A percentile compares a stretch with the other conserved stretches of the same genome.
phyloP scores from a whole-genome alignment of 2,888 invertebrate species.

The Macaria liturata region DNA sequence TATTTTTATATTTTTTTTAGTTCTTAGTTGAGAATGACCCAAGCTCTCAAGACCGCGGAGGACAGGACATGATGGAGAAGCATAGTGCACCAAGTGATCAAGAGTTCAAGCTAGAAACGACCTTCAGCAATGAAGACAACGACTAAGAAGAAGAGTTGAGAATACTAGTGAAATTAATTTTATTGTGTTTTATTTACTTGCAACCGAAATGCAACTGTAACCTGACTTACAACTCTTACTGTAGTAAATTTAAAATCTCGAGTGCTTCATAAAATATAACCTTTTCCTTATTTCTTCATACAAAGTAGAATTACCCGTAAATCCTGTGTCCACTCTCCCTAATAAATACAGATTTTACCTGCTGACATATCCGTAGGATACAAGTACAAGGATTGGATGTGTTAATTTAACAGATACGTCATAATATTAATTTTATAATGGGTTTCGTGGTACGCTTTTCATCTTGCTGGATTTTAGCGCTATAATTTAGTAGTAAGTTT shows the following conservation, averaged over 20 bases:
- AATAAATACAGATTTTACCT: constrained; percentile 18
- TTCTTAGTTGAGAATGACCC: neutral
- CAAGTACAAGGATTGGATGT: neutral
- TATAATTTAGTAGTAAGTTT: no score
- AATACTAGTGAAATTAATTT: neutral
- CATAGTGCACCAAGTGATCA: no score
- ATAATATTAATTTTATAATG: no score
- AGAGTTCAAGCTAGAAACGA: no score
- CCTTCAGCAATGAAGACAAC: no score
- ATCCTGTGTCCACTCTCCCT: constrained; percentile 12
- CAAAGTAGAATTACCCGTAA: constrained; percentile 17
- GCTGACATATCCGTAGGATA: constrained; percentile 15
- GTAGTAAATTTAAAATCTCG: neutral
- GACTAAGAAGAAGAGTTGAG: no score
- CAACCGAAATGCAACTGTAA: neutral
- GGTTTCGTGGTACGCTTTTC: neutral
- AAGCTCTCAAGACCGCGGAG: no score
- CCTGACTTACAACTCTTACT: neutral
- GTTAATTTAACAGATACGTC: neutral
- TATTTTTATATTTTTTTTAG: no score
- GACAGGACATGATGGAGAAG: no score
- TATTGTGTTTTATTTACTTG: neutral
- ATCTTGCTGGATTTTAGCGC: neutral
- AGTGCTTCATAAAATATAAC: constrained; percentile 1
- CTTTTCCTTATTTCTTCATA: constrained; percentile 1